Evolutionary conservation across 2,113 vertebrate species (phyloP), one percentile per base, ranked within the genome.

Genomic region (Phylloscopus trochilus): DNA sequence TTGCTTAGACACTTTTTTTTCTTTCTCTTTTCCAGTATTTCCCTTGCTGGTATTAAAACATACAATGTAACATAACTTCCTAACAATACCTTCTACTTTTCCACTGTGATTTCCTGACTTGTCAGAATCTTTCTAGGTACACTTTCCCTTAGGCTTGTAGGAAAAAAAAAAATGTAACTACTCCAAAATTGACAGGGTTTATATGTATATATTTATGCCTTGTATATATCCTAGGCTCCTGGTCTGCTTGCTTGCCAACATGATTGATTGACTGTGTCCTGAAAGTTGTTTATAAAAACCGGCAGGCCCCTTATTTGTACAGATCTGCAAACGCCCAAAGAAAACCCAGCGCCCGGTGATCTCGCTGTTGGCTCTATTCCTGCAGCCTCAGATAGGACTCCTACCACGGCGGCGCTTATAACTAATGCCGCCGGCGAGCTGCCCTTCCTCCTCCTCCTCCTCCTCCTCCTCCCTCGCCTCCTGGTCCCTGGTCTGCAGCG

Each of bases 191-290:
- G 84, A 89, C 83, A 83, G 39, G 46, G 68, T 92, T 94, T 87
- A 16, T 79, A 30, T 51, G 43, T 70, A 49, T 78, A 17, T 87
- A 67, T 94, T 93, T 83, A 91, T 87, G 58, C 59, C 67, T 63
- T 79, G 91, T 73, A n/a, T 87, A 76, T 87, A 77, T 11, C 52
- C 67, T 73, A 46, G 89, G 74, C 73, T 95, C 77, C 94, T 72
- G 51, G 33, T 58, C 67, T 90, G 70, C 67, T 23, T 47, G 52
- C 90, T 49, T 68, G 92, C 70, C 49, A 13, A 22, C 8, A 1
- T 73, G 85, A 96, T 62, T 68, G 90, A 94, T 87, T 49, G 90
- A 56, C 92, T 79, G 75, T 17, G 4, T 19, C 63, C 79, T 9
- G 4, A 73, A 47, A 62, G 60, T n/a, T 77, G 84, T 91, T 92